These are phyloP conservation scores for Corythornis vintsioides DNA, from an alignment of 2,113 vertebrate genomes.

Conservation along the genomic window DNA sequence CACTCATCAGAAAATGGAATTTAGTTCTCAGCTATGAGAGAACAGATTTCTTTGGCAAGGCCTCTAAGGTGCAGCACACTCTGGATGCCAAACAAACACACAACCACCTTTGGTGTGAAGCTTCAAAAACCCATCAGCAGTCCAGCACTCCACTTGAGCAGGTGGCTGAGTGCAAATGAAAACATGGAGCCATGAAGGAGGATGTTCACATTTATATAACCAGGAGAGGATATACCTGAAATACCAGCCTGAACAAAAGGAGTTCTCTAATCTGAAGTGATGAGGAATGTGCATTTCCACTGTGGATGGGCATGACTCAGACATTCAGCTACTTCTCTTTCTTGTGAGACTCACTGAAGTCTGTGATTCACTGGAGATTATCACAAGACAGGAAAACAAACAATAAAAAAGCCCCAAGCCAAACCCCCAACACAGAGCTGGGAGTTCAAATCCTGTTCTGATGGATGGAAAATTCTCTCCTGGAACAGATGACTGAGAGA, in stretches of 20 bases:
- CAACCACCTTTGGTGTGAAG: background rate
- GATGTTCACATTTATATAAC: background rate
- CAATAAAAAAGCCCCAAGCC: background rate
- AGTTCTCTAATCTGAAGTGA: background rate
- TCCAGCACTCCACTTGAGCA: background rate
- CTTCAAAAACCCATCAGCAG: background rate
- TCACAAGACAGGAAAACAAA: background rate
- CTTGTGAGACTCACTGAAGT: background rate
- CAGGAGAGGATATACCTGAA: background rate
- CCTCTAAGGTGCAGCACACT: background rate
- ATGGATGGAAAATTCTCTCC: background rate
- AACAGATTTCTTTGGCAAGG: background rate
- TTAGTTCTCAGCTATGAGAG: background rate
- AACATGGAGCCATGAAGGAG: background rate
- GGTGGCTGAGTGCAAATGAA: background rate
- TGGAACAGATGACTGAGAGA: background rate
- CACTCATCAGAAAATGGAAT: background rate
- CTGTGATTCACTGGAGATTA: background rate
- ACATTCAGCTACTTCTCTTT: background rate
- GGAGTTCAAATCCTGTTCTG: background rate
- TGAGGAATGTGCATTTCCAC: background rate
- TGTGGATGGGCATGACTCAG: background rate
- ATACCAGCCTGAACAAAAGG: background rate
- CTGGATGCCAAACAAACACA: background rate
- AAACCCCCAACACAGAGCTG: background rate